A percentile compares a stretch with the other conserved stretches of the same genome.
phyloP scores from a whole-genome alignment of 2,113 vertebrate species.

The Hemichromis elongatus region DNA sequence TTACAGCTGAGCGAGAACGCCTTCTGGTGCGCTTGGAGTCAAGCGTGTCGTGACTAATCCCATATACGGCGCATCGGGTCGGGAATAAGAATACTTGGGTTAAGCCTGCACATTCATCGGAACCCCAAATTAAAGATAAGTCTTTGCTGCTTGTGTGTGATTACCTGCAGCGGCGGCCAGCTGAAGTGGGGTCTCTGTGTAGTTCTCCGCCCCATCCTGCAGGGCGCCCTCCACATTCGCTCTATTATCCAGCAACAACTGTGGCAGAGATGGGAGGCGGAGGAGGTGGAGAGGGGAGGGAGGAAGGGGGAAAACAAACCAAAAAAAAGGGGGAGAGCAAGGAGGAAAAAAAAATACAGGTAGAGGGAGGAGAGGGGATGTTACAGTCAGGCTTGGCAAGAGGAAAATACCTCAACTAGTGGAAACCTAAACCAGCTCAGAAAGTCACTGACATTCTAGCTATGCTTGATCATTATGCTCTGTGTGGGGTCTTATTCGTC shows the following conservation, averaged over 20 bases:
- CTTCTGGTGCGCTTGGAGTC: neutral
- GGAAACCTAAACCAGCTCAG: slow-evolving; percentile 13
- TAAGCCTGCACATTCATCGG: neutral
- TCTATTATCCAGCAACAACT: slow-evolving; percentile 76
- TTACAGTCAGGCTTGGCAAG: slow-evolving; percentile 16
- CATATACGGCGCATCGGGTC: neutral
- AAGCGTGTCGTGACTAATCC: neutral
- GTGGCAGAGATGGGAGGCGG: neutral
- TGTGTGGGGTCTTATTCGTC: neutral
- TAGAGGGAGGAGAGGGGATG: neutral
- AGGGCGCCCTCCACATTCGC: slow-evolving; percentile 73
- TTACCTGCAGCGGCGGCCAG: slow-evolving; percentile 78
- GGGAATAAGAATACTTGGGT: neutral
- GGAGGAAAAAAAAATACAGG: slow-evolving; percentile 2
- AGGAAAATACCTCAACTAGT: slow-evolving; percentile 10
- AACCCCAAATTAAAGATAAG: neutral
- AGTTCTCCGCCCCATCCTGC: slow-evolving; percentile 73
- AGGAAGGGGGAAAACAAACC: neutral
- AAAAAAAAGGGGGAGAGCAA: neutral
- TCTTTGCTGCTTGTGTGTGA: neutral
- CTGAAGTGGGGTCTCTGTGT: slow-evolving; percentile 78
- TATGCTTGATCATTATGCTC: neutral
- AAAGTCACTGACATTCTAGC: neutral
- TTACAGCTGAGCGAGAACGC: neutral
- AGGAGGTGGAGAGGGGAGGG: neutral